A percentile compares a stretch with the other conserved stretches of the same genome.
These are phyloP conservation scores for Leuciscus idus DNA, from an alignment of 2,113 vertebrate species.

Conservation along the genomic window DNA sequence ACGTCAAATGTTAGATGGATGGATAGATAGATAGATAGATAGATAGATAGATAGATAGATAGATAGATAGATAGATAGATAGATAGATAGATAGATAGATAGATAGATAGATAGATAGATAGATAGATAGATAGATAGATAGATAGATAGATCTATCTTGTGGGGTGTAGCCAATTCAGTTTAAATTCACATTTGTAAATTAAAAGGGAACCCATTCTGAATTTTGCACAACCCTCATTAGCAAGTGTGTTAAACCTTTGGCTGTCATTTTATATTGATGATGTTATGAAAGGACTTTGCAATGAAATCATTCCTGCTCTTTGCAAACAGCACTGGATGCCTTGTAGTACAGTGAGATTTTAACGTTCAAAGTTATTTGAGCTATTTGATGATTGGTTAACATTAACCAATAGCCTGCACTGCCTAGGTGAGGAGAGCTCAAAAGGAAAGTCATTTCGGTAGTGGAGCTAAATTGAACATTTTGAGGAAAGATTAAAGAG, in stretches of 20 bases:
- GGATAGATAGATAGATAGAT: too few species aligned
- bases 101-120: conserved; percentile 16
- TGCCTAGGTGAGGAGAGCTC: not conserved
- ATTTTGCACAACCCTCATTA: not conserved
- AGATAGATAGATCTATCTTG: not conserved
- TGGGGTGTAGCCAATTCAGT: not conserved
- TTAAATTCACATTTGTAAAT: not conserved
- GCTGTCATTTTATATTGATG: conserved; percentile 10
- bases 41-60: too few species aligned
- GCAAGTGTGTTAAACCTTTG: conserved; percentile 1
- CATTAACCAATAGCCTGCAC: not conserved
- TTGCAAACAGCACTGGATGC: not conserved
- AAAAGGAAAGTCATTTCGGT: not conserved
- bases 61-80: not conserved
- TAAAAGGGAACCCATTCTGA: not conserved
- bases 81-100: conserved; percentile 4
- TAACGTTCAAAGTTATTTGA: not conserved
- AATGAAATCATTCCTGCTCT: not conserved
- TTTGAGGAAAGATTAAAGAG: not conserved
- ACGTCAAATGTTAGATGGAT: too few species aligned
- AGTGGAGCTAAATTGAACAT: not conserved
- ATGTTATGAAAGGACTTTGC: not conserved
- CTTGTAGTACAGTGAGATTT: not conserved
- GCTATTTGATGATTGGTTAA: not conserved
- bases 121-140: conserved; percentile 9